Evolutionary conservation across 2,888 invertebrate genomes (phyloP).

Genomic region (Xestobium rufovillosum): DNA sequence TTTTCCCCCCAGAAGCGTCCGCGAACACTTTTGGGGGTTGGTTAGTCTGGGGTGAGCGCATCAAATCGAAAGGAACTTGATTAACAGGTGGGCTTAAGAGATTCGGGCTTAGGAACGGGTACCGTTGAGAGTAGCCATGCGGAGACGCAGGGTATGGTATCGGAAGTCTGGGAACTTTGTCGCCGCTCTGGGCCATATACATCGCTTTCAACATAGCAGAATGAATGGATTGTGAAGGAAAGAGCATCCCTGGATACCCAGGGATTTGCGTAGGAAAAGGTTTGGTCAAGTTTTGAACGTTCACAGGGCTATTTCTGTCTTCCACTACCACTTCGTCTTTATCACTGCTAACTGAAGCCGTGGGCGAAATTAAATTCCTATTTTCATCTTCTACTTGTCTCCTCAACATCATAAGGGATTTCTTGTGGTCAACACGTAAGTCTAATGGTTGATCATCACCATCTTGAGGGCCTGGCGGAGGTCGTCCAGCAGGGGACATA

Average conservation of each 20-base stretch:
- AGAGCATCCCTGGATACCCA: constrained; percentile 46
- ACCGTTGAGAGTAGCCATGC: constrained; percentile 41
- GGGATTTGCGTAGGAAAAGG: constrained; percentile 38
- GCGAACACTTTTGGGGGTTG: constrained; percentile 39
- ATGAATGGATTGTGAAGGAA: constrained; percentile 56
- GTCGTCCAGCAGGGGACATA: constrained; percentile 52
- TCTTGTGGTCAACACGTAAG: constrained; percentile 78
- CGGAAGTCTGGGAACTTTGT: constrained; percentile 53
- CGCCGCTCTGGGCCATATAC: constrained; percentile 51
- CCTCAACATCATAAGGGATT: constrained; percentile 46
- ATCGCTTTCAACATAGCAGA: constrained; percentile 67
- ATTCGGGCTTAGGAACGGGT: constrained; percentile 43
- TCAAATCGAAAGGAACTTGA: constrained; percentile 54
- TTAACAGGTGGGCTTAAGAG: constrained; percentile 43
- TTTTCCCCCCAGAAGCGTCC: constrained; percentile 52
- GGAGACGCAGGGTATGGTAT: constrained; percentile 51
- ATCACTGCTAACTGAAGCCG: constrained; percentile 40
- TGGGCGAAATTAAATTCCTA: constrained; percentile 68
- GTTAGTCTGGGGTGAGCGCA: constrained; percentile 39
- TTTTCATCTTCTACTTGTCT: constrained; percentile 73
- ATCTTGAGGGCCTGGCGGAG: constrained; percentile 46
- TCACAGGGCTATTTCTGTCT: constrained; percentile 30
- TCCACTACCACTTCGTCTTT: constrained; percentile 37
- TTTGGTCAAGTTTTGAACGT: constrained; percentile 27
- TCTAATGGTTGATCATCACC: constrained; percentile 77